Evolutionary conservation across 2,113 vertebrate species (phyloP), one percentile per base, ranked within the genome.

Genomic region (Podiceps cristatus): DNA sequence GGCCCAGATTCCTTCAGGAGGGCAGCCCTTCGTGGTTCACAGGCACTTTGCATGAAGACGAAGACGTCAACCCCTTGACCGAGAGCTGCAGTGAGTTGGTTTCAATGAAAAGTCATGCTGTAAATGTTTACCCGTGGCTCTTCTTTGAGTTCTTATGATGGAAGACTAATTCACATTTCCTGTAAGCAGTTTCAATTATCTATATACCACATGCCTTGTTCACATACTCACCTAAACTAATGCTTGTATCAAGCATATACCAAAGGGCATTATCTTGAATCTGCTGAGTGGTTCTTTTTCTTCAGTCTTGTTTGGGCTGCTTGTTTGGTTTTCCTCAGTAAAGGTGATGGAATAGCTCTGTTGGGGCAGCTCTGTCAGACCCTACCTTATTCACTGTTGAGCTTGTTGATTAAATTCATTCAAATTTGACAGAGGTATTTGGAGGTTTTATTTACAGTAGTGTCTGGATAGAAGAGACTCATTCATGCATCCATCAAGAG

Each of bases 71-170:
- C 10, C 22, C 25, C 25, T 59, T 28, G 66, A 50, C 63, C 67
- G 18, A 10, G 63, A 64, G 80, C 87, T 80, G 80, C 59, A 45
- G 40, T 5, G 27, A n/a, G 19, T 5, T 89, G 63, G 17, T 53
- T 60, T 66, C 25, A 31, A 29, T 68, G 68, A 13, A 7, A 47
- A 10, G 63, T 29, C 33, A 12, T 29, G 47, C 27, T 63, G 15
- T 28, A 2, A 23, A 2, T 18, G 13, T 58, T 56, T 22, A 19
- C 3, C 66, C 24, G 10, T 15, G 67, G 5, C 50, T 86, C 15
- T 29, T 33, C 17, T 3, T 10, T 4, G 25, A 44, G 17, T 37
- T 76, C 3, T 0, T 37, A 11, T 5, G 1, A 6, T 53, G 50
- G 25, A 31, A 29, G 29, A 10, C 18, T 10, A 58, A 59, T 50